Evolutionary conservation across 2,888 invertebrate genomes (phyloP), one percentile per base, ranked within the genome.

Genomic region (Arctia plantaginis): DNA sequence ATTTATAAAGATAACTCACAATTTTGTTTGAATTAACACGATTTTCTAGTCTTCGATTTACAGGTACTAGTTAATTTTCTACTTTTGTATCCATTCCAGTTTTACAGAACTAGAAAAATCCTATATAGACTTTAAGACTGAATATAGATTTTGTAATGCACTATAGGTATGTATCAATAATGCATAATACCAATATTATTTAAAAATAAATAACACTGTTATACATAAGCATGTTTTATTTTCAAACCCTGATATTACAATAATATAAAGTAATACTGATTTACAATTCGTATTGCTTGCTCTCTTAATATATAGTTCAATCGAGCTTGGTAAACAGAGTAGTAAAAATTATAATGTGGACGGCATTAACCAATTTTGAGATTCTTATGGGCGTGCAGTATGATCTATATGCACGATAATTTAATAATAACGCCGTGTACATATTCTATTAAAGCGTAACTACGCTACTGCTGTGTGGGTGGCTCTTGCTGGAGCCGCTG

Each of bases 91-190:
- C 73, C 79, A 81, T 83, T 86, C 82, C 83, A 82, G 74, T 81
- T 77, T 74, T 75, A 74, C 68, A 68, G 62, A 74, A 80, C 66
- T 35, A 74, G 72, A 47, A 77, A 77, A 73, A 70, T 76, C 77
- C 74, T 74, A 55, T 72, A 80, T 83, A 88, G 76, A 88, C 87
- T 87, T 86, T 90, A 92, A 92, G 93, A 93, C 93, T 93, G 93
- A 86, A 90, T 84, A 87, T 87, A 86, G 86, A 77, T 89, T 90
- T 89, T 88, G 82, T 88, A 86, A 86, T 85, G 75, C 79, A 79
- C 75, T 23, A 23, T 69, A 62, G 30, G 30, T 71, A 65, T 30
- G 72, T 77, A 78, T 80, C 75, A 80, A 75, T 83, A 81, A 80
- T 80, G 59, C 64, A 80, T 79, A 79, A 77, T 81, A 78, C 66